Conservation (phyloP, 2,113 vertebrate species). For the Neomonachus schauinslandi region DNA sequence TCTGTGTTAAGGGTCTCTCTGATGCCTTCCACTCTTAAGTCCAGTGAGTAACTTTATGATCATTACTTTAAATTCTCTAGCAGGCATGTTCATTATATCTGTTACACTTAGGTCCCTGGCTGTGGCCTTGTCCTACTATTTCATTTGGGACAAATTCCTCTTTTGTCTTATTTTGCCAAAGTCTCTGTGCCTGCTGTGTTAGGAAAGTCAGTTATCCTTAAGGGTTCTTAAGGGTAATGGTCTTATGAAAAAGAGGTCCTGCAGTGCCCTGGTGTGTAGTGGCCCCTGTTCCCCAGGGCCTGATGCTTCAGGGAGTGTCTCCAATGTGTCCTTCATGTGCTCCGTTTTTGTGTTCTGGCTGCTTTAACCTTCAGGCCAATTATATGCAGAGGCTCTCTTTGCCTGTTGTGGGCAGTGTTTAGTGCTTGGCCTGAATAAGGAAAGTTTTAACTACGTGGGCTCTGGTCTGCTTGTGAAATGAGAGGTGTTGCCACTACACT, state of each 20-base stretch:
- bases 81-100: background rate
- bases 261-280: background rate
- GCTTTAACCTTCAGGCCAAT: background rate
- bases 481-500: background rate
- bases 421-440: background rate
- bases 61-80: background rate
- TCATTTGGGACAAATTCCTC: background rate
- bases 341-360: background rate
- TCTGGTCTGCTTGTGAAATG: background rate
- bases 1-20: background rate
- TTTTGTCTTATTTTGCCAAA: background rate
- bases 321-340: background rate
- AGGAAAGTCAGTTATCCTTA: background rate
- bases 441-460: background rate
- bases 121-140: background rate
- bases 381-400: background rate
- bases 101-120: background rate
- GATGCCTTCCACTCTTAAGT: background rate
- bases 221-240: background rate
- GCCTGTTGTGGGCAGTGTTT: background rate
- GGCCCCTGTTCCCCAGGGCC: background rate
- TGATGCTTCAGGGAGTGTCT: background rate
- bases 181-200: background rate
- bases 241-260: background rate
- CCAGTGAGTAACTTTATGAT: background rate